phyloP scores from a whole-genome alignment of 2,888 invertebrate species.

The Ectemnius lituratus region DNA sequence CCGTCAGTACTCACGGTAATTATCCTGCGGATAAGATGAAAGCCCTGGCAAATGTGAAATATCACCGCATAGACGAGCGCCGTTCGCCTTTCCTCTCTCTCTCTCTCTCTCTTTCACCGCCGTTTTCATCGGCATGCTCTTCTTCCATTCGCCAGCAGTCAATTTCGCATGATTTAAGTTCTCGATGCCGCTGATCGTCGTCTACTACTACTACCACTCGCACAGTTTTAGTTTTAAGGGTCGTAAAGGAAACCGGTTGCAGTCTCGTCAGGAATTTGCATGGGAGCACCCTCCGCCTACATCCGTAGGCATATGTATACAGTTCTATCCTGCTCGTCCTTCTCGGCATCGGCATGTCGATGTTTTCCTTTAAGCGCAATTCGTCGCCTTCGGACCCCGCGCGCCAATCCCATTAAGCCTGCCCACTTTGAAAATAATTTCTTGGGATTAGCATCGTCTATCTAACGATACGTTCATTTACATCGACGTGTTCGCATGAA shows the following conservation, averaged over 20 bases:
- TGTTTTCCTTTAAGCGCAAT: not conserved
- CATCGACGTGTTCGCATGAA: no score
- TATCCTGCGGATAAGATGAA: slow-evolving; percentile 30
- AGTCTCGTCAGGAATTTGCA: slow-evolving; percentile 36
- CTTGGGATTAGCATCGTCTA: no score
- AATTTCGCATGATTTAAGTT: slow-evolving; percentile 46
- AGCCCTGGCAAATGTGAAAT: slow-evolving; percentile 31
- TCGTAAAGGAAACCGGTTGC: slow-evolving; percentile 60
- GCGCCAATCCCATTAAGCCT: no score
- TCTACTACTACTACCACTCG: no score
- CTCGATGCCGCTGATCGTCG: not conserved
- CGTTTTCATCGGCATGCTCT: slow-evolving; percentile 3
- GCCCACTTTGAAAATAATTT: no score
- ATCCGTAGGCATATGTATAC: not conserved
- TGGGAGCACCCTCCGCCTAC: slow-evolving; percentile 30
- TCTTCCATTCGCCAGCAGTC: slow-evolving; percentile 28
- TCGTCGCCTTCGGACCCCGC: not conserved
- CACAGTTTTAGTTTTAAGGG: slow-evolving; percentile 36
- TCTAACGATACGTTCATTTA: no score
- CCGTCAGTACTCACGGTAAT: slow-evolving; percentile 17
- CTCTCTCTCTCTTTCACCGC: no score
- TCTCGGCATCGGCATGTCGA: not conserved
- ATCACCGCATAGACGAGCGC: slow-evolving; percentile 22
- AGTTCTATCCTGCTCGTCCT: no score
- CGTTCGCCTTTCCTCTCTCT: no score